phyloP scores from a whole-genome alignment of 2,888 invertebrate genomes.

The Pyralis farinalis region DNA sequence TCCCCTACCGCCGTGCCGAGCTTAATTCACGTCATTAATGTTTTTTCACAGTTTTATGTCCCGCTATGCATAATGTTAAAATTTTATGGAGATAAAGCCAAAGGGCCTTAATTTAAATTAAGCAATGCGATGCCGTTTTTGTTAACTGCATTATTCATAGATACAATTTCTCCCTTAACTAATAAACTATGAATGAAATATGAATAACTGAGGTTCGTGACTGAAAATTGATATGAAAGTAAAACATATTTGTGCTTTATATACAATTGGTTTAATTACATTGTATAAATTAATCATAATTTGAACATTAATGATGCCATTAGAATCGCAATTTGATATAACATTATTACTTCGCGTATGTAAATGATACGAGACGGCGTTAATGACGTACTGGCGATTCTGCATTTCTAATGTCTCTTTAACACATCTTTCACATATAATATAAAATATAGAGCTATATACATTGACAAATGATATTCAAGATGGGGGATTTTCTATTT shows the following conservation, averaged over 20 bases:
- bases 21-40: conserved; percentile 69
- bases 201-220: neutral
- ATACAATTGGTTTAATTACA: too few species aligned
- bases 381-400: too few species aligned
- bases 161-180: neutral
- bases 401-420: too few species aligned
- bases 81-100: neutral
- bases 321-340: too few species aligned
- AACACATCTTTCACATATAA: too few species aligned
- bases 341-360: too few species aligned
- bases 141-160: neutral
- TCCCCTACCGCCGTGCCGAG: conserved; percentile 42
- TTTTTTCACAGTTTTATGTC: conserved; percentile 39
- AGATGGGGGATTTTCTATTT: too few species aligned
- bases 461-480: too few species aligned
- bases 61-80: conserved; percentile 35
- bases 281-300: too few species aligned
- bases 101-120: neutral
- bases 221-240: neutral
- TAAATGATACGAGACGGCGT: too few species aligned
- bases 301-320: too few species aligned
- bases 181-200: neutral
- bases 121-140: neutral
- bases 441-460: too few species aligned
- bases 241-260: neutral